Evolutionary conservation across 2,113 vertebrate genomes (phyloP).

Genomic region (Cyphomyrus discorhynchus): DNA sequence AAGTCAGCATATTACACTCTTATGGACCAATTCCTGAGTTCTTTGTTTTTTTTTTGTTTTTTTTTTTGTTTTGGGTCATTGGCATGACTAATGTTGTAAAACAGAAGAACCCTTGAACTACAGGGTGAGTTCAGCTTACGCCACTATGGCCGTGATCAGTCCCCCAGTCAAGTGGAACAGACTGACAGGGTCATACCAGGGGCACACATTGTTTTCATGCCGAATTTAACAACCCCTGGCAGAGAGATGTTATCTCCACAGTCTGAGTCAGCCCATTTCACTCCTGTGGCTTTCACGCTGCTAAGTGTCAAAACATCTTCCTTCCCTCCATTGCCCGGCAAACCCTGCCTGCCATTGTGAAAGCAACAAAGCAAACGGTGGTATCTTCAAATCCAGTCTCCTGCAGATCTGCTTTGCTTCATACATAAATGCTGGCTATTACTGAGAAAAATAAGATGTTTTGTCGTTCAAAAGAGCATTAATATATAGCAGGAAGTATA

Average conservation of each 20-base stretch:
- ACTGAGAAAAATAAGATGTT: slow-evolving; percentile 27
- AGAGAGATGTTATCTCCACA: not conserved
- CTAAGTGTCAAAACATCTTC: slow-evolving; percentile 8
- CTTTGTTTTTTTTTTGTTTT: not conserved
- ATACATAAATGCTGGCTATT: not conserved
- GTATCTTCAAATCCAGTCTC: slow-evolving; percentile 31
- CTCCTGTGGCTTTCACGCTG: slow-evolving; percentile 17
- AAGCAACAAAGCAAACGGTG: slow-evolving; percentile 19
- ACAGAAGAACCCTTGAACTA: not conserved
- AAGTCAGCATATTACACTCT: not conserved
- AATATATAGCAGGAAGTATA: not conserved
- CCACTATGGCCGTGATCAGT: not conserved
- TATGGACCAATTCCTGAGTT: not conserved
- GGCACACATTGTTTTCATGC: slow-evolving; percentile 1
- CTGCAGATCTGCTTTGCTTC: slow-evolving; percentile 41
- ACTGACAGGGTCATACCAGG: not conserved
- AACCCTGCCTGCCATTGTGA: slow-evolving; percentile 30
- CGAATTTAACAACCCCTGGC: slow-evolving; percentile 13
- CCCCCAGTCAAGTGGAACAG: not conserved
- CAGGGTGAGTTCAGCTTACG: not conserved
- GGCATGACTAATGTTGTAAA: not conserved
- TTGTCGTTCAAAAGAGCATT: not conserved
- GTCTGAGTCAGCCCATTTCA: slow-evolving; percentile 9
- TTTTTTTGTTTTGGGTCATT: not conserved
- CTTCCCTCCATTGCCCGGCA: slow-evolving; percentile 11